These are phyloP conservation scores for Crioceris asparagi DNA, from an alignment of 2,888 invertebrate genomes.

Conservation along the genomic window DNA sequence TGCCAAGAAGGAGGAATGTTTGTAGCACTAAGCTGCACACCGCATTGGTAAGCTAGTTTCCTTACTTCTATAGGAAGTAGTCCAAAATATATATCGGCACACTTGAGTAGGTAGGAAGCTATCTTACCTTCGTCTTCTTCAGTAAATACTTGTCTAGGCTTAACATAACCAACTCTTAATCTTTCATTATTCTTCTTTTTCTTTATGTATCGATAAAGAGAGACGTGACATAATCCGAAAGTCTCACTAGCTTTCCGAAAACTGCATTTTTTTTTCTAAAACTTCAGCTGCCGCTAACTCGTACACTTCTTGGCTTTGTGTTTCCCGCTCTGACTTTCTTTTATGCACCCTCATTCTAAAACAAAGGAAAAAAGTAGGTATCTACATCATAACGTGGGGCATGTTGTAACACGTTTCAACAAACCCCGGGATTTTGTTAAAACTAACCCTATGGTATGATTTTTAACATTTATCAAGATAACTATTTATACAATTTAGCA, in stretches of 20 bases:
- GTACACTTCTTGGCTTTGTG: slow-evolving; percentile 5
- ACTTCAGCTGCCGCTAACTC: slow-evolving; percentile 1
- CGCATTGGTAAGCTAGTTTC: neutral
- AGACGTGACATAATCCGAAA: no score
- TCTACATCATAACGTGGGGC: neutral
- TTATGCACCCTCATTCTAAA: slow-evolving; percentile 1
- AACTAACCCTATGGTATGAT: neutral
- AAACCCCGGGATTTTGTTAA: neutral
- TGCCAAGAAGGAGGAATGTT: neutral
- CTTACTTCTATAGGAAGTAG: neutral
- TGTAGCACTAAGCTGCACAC: neutral
- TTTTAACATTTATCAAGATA: slow-evolving; percentile 3
- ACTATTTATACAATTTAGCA: no score
- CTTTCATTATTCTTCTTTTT: no score
- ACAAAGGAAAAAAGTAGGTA: neutral
- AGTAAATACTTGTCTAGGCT: no score
- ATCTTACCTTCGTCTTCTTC: no score
- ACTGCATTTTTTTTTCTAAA: slow-evolving; percentile 6
- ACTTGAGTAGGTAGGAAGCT: neutral
- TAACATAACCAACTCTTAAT: no score
- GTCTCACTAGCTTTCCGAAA: no score
- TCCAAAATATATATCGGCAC: neutral
- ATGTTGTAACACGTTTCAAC: neutral
- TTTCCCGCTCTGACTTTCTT: slow-evolving; percentile 4
- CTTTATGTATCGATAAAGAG: no score